Conservation (phyloP, 2,888 invertebrate genomes). For the Philonicus albiceps region DNA sequence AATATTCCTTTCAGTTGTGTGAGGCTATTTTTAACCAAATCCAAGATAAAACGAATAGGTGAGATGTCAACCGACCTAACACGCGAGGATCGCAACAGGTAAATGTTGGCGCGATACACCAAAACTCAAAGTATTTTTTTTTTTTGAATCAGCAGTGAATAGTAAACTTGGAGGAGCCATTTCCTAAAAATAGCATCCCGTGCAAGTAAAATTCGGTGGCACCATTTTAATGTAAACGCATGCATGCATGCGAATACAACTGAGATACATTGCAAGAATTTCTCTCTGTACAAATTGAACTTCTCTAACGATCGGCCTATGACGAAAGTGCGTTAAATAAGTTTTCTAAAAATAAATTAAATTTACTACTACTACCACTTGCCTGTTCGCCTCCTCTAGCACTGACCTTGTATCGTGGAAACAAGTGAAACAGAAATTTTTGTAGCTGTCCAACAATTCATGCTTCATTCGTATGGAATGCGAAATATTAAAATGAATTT, state of each 20-base stretch:
- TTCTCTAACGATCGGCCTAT: not conserved
- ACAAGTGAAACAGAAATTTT: not conserved
- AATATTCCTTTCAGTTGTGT: not conserved
- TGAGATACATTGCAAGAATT: not conserved
- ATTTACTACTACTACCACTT: not conserved
- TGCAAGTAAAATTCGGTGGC: not conserved
- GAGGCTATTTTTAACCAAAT: not conserved
- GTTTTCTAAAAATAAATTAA: not conserved
- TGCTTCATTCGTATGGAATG: not conserved
- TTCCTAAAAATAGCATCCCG: not conserved
- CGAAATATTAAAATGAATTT: not conserved
- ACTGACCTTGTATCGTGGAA: not conserved
- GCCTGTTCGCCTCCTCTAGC: not conserved
- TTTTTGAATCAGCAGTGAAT: not conserved
- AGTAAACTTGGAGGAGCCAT: not conserved
- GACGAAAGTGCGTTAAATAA: not conserved
- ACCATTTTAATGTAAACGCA: not conserved
- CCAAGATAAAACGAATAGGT: not conserved
- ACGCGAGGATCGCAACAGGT: not conserved
- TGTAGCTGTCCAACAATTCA: not conserved
- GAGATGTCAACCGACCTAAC: not conserved
- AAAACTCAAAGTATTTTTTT: not conserved
- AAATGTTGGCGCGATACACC: not conserved
- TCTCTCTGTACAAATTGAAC: not conserved
- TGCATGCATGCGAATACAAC: not conserved